Base-by-base conservation (phyloP, 2,113 vertebrate species). In the Tiliqua scincoides region DNA sequence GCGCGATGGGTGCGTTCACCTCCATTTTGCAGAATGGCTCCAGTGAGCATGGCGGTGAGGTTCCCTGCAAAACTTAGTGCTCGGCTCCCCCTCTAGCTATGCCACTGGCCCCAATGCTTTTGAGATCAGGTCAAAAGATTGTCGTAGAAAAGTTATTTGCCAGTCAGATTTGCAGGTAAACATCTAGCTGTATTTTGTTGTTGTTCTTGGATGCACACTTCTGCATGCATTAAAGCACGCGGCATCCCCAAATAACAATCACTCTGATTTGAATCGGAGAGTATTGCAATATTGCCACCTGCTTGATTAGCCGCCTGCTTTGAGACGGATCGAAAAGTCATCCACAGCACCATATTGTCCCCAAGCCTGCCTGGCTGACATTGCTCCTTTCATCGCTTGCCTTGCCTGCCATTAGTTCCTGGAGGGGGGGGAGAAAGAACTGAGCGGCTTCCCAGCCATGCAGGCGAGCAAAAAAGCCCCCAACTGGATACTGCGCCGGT, bases 401-500 rank as follows among this genome's bases (percentile, higher is more conserved):
- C 93, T 96, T 95, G 94, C 94, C 95, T 96, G 94, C 96, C 93
- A 95, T 96, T 96, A 95, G 93, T 93, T 95, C 92, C 91, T 94
- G n/a, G n/a, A n/a, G n/a, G n/a, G n/a, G n/a, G n/a, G n/a, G 85
- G 94, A 94, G 91, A 95, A 57, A 96, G 94, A 96, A 92, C 92
- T 91, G 94, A 95, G 96, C 94, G 91, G 95, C 92, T 97, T 96
- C 96, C 65, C 95, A 89, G 85, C 91, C 95, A 95, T 94, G 94
- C 93, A 97, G 96, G 95, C 96, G n/a, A 96, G 96, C 95, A 97
- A 96, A 97, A 97, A 96, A 95, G n/a, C n/a, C 95, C 93, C 96
- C 96, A 96, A 97, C 97, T 96, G 96, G 97, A 97, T 97, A 96
- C 96, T 94, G 95, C 96, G 96, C 96, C 96, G 95, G 95, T 96